Base-by-base conservation (phyloP, 2,113 vertebrate genomes). In the Morone chrysops region DNA sequence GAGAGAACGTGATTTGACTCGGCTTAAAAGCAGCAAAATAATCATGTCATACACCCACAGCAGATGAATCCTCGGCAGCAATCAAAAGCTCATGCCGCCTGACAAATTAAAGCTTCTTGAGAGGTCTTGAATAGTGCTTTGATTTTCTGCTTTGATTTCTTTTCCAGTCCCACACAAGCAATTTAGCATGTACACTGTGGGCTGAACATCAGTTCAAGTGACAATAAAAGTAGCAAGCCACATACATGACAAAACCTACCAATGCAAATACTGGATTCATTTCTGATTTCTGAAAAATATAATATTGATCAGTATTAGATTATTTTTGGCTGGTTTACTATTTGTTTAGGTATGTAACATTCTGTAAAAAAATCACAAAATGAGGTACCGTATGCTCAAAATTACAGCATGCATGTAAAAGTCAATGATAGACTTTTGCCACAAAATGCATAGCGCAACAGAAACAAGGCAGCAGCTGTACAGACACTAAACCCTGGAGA, bases 101-200 rank as follows among this genome's bases (percentile, higher is more conserved):
- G 81, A 75, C 79, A 74, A 88, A 87, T 82, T 77, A 41, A 86
- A 78, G 81, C 86, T 66, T 88, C 78, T 80, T 85, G 87, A 86
- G 71, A 40, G 53, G 25, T 53, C 40, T 20, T 86, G 84, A 90
- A 86, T 76, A 53, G 69, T 4, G 56, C 86, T 80, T 81, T 90
- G 31, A 31, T 31, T 31, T 31, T 31, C 31, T 4, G 56, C 86
- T 80, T 81, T 90, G 89, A 92, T 90, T 90, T 80, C 22, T 70
- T 65, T 66, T 85, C 70, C 82, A 67, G 62, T 76, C 59, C 73
- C 59, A 72, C 74, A 80, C 65, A 70, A 67, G 22, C 84, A 69
- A 57, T 72, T 63, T 68, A 62, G 54, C 72, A 69, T 77, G 43
- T 43, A 45, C 41, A 75, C 63, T 62, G 73, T 7, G 43, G n/a